Evolutionary conservation across 1,140 invertebrate genomes (phyloP).

Genomic region (Drosophila truncata): DNA sequence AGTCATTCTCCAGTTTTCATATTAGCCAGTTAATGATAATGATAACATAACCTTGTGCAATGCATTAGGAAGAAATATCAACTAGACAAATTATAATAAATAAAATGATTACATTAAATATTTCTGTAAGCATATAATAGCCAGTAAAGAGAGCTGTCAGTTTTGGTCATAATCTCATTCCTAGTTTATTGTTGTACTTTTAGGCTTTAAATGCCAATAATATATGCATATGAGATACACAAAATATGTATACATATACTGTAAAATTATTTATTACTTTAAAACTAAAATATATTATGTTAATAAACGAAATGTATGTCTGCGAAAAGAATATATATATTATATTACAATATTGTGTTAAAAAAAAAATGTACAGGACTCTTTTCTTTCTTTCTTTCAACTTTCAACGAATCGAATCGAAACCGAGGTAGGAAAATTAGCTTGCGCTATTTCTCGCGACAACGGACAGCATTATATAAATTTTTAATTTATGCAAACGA

Average conservation of each 20-base stretch:
- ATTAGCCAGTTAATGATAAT: conserved; percentile 36
- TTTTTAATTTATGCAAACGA: conserved; percentile 85
- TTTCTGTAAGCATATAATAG: conserved; percentile 21
- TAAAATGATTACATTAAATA: conserved; percentile 32
- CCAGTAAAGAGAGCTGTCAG: conserved; percentile 37
- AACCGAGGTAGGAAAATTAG: conserved; percentile 51
- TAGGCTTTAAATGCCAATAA: conserved; percentile 48
- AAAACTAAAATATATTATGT: conserved; percentile 51
- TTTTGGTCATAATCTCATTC: conserved; percentile 57
- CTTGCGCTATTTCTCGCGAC: conserved; percentile 36
- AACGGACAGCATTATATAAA: conserved; percentile 77
- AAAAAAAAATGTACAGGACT: conserved; percentile 21
- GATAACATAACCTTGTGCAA: conserved; percentile 12
- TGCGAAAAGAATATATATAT: conserved; percentile 30
- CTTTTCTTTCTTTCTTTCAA: conserved; percentile 42
- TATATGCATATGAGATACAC: conserved; percentile 21
- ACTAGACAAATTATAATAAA: conserved; percentile 62
- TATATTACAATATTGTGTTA: conserved; percentile 81
- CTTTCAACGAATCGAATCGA: conserved; percentile 12
- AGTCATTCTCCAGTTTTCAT: conserved; percentile 3
- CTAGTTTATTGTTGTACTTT: conserved; percentile 72
- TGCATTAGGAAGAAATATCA: conserved; percentile 36
- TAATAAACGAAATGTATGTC: conserved; percentile 66
- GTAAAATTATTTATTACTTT: conserved; percentile 40
- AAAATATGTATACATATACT: conserved; percentile 36